Base-by-base conservation (phyloP, 2,797 vertebrate genomes). In the Odontamblyopus rebecca region DNA sequence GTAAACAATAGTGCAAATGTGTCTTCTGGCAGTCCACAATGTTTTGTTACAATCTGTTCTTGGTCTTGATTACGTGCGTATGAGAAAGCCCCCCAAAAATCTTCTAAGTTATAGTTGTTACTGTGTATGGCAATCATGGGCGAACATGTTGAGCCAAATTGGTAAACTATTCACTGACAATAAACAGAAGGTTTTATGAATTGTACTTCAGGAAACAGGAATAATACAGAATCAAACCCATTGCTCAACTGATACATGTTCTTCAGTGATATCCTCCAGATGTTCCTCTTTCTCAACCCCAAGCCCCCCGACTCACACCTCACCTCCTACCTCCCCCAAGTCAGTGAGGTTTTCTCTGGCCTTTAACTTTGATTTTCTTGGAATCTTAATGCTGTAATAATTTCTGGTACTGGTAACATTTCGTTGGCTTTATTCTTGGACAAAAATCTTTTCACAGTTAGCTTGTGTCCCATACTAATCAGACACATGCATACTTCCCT, bases 221-320 rank as follows among this genome's bases (percentile, higher is more conserved):
- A 44, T 15, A 13, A 15, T 3, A 44, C 41, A 44, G 12, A 15
- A 13, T 44, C 41, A 44, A 44, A 15, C 41, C 23, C 6, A 38
- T 73, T 78, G 8, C 68, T 27, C 30, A 70, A 70, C 5, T 63
- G 59, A 68, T 12, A 35, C 23, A 64, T 62, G 56, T 67, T 1
- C 44, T 16, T 16, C 5, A 61, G 30, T 70, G 2, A 29, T 12
- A 9, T 48, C 5, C n/a, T 81, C 59, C 88, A 88, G 81, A 89
- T 86, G 83, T 85, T 78, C 68, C 50, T 81, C 76, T 80, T 76
- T 77, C 69, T 44, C 51, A 71, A 6, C 12, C 56, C 32, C 26
- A 15, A 1, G 38, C 59, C 0, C 13, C 68, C 75, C 71, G 63
- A 54, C 18, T 67, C 3, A 32, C 30, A 30, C 18, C 19, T 53